Evolutionary conservation across 2,888 invertebrate genomes (phyloP), one percentile per base, ranked within the genome.

Genomic region (Synanthedon andrenaeformis): DNA sequence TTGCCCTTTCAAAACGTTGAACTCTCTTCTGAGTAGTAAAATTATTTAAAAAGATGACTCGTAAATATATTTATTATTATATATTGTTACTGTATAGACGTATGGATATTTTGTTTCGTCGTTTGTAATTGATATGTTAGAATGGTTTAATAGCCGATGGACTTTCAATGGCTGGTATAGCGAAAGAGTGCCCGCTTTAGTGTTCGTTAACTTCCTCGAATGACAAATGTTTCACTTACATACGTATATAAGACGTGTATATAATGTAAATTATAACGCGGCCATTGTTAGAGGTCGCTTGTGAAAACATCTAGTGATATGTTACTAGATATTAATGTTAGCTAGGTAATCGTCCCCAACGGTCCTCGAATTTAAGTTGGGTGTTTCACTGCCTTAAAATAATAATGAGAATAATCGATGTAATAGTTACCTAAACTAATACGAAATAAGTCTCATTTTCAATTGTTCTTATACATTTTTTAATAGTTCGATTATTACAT

Each of bases 301-400:
- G 84, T 83, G 84, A 81, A 82, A 83, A 84, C 81, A 74, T 82
- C 80, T 85, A 87, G 84, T 79, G 74, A 79, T 85, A 85, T 80
- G 72, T 77, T 79, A 82, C 82, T 79, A 83, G 79, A 68, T 73
- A 64, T 69, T 74, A 85, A 84, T 79, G 74, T 86, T 86, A 87
- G 87, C 87, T 86, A 87, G 86, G 83, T 85, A 86, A 86, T 83
- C 78, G 82, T 82, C 81, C 86, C 87, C 86, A 82, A 86, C 87
- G 80, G 78, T 82, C 83, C 84, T 86, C 78, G 74, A 79, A 75
- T 85, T 86, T 86, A 76, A 76, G 86, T 86, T 87, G 87, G 87
- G 84, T 82, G 83, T 87, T 82, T 86, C 87, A 87, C 87, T 87
- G 87, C 87, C 87, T 87, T 87, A 87, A 84, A 83, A 69, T 84